Evolutionary conservation across 2,888 invertebrate species (phyloP).

Genomic region (Aporophyla lueneburgensis): DNA sequence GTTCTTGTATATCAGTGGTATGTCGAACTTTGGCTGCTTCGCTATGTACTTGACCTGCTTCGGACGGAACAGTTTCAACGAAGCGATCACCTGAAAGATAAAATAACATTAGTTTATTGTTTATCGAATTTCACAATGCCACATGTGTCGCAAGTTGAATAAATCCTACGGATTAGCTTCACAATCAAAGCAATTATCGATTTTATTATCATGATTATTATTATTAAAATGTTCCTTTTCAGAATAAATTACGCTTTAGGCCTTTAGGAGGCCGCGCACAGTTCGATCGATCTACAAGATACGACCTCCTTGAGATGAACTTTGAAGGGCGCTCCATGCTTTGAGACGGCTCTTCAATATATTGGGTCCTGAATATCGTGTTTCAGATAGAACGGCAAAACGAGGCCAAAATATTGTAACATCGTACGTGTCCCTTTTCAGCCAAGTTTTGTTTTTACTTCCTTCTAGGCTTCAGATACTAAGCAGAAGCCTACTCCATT

Average conservation of each 20-base stretch:
- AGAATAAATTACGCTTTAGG: conserved; percentile 5
- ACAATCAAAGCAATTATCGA: conserved; percentile 28
- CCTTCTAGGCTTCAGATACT: neutral
- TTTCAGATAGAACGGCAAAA: neutral
- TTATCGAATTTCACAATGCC: conserved; percentile 26
- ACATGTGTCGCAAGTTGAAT: conserved; percentile 28
- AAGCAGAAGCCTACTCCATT: neutral
- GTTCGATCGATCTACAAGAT: conserved; percentile 4
- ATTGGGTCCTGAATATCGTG: conserved; percentile 9
- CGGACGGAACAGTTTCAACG: conserved; percentile 81
- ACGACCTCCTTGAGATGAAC: conserved; percentile 21
- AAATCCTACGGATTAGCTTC: conserved; percentile 38
- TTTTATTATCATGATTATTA: conserved; percentile 8
- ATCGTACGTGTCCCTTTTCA: neutral
- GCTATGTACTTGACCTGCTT: conserved; percentile 82
- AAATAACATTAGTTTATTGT: conserved; percentile 13
- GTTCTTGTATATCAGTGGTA: conserved; percentile 82
- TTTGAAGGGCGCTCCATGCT: conserved; percentile 12
- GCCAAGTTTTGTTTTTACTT: neutral
- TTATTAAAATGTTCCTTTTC: conserved; percentile 18
- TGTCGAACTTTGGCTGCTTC: conserved; percentile 81
- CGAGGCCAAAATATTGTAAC: neutral
- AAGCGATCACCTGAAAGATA: conserved; percentile 82
- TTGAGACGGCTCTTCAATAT: conserved; percentile 2
- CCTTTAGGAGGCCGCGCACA: neutral